phyloP scores from a whole-genome alignment of 2,113 vertebrate genomes.

The Gulo gulo region DNA sequence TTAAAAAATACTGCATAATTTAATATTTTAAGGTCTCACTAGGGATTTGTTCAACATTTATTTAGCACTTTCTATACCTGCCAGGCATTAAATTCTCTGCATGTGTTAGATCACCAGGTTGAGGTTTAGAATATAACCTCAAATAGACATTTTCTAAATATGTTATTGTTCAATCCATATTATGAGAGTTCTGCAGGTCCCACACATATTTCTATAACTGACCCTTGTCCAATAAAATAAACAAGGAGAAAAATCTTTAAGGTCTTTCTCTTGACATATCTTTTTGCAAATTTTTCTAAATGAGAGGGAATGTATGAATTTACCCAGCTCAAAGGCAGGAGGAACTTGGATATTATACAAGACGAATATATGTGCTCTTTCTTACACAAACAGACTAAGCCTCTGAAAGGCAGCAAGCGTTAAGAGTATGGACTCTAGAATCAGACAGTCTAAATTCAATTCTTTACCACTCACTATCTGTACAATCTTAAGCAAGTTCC shows the following conservation, averaged over 20 bases:
- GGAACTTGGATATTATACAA: conserved; percentile 9
- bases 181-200: neutral
- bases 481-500: neutral
- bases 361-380: conserved; percentile 25
- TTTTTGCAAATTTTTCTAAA: neutral
- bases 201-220: neutral
- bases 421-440: neutral
- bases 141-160: conserved; percentile 2
- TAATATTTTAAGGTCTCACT: conserved; percentile 46
- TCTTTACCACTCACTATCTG: neutral
- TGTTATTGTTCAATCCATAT: neutral
- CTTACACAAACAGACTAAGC: conserved; percentile 2
- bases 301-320: neutral
- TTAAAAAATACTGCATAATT: neutral
- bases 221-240: neutral
- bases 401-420: conserved; percentile 28
- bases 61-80: conserved; percentile 16
- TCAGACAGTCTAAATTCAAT: neutral
- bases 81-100: conserved; percentile 13
- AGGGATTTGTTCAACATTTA: conserved; percentile 16
- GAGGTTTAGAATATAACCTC: neutral
- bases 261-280: neutral
- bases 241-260: neutral
- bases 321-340: neutral
- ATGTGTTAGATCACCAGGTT: neutral